Evolutionary conservation across 2,113 vertebrate genomes (phyloP).

Genomic region (Chionodraco myersi): DNA sequence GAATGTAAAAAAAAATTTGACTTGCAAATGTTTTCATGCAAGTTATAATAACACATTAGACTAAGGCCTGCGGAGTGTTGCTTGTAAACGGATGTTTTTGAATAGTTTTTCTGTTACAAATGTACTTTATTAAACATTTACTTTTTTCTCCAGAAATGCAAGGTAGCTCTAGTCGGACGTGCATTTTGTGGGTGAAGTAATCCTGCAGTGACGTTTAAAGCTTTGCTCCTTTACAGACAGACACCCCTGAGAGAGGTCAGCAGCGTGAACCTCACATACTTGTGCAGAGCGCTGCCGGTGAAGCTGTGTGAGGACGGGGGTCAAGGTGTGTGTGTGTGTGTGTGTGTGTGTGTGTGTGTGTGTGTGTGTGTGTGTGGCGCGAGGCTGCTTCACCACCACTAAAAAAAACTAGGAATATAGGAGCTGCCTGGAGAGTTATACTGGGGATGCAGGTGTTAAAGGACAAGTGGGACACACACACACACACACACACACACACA

Average conservation of each 20-base stretch:
- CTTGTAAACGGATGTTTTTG: too few species aligned
- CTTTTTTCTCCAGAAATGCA: too few species aligned
- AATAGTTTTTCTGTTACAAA: too few species aligned
- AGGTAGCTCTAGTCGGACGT: too few species aligned
- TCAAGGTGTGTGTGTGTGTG: constrained; percentile 76
- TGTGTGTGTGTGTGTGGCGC: neutral
- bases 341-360: constrained; percentile 48
- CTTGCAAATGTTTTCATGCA: too few species aligned
- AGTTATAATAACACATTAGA: too few species aligned
- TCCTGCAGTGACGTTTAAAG: constrained; percentile 7
- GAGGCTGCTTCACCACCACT: constrained; percentile 59
- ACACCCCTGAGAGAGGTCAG: constrained; percentile 65
- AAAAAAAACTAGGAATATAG: constrained; percentile 74
- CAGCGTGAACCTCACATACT: constrained; percentile 63
- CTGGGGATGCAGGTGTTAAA: constrained; percentile 72
- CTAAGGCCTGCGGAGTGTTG: too few species aligned
- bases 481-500: constrained; percentile 38
- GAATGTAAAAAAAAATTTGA: too few species aligned
- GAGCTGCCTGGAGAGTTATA: constrained; percentile 25
- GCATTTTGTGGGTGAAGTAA: neutral
- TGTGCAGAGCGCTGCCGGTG: constrained; percentile 42
- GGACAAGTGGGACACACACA: constrained; percentile 65
- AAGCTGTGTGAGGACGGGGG: constrained; percentile 58
- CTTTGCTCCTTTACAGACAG: constrained; percentile 30
- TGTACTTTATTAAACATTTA: too few species aligned